phyloP scores from a whole-genome alignment of 2,113 vertebrate species.

The Australoheros scitulus region DNA sequence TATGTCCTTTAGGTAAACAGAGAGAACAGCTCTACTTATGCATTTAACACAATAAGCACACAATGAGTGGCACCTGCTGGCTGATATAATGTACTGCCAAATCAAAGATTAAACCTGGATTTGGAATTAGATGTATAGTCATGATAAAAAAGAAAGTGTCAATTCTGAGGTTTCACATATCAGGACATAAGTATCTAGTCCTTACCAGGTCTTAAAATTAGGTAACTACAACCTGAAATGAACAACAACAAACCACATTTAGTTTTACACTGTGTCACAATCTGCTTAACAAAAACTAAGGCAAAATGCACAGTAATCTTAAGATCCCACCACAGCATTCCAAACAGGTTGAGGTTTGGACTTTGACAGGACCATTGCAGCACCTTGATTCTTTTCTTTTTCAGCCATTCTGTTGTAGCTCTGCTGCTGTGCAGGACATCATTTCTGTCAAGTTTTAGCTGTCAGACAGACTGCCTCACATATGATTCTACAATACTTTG shows the following conservation, averaged over 20 bases:
- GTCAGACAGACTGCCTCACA: too few species aligned
- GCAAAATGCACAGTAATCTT: background rate
- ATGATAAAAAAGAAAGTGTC: background rate
- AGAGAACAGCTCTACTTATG: background rate
- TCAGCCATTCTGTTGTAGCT: too few species aligned
- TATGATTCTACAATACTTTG: background rate
- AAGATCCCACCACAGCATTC: too few species aligned
- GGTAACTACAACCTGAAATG: background rate
- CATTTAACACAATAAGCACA: background rate
- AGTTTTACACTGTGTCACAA: background rate
- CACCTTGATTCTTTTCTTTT: too few species aligned
- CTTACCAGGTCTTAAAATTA: background rate
- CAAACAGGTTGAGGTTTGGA: too few species aligned
- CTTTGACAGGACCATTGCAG: too few species aligned
- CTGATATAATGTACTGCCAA: slow-evolving; percentile 5
- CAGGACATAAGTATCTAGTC: background rate
- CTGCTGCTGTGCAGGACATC: too few species aligned
- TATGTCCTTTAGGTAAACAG: background rate
- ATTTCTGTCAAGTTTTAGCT: too few species aligned
- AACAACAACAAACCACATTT: background rate
- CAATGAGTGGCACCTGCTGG: slow-evolving; percentile 72
- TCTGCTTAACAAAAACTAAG: background rate
- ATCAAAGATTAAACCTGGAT: background rate
- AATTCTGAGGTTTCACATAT: background rate
- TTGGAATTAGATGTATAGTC: background rate